These are phyloP conservation scores for Erebia ligea DNA, from an alignment of 2,888 invertebrate species.

Conservation along the genomic window DNA sequence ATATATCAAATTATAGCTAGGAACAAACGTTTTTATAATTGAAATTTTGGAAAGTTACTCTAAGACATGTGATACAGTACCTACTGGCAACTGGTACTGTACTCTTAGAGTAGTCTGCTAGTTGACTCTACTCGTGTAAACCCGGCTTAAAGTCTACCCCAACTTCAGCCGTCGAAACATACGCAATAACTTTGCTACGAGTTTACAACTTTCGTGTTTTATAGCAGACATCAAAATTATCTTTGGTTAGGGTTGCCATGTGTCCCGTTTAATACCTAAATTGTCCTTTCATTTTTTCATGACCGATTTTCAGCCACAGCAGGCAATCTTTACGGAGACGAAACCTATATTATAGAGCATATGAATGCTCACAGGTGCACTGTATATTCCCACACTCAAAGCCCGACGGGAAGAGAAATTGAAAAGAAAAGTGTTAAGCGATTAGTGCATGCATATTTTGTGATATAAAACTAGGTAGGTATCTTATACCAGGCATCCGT, in stretches of 20 bases:
- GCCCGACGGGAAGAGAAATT: no score
- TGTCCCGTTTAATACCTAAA: not conserved
- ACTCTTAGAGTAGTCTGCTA: not conserved
- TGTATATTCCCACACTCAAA: no score
- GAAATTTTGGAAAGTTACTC: no score
- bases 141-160: conserved; percentile 29
- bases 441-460: no score
- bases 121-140: not conserved
- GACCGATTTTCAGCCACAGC: not conserved
- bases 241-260: not conserved
- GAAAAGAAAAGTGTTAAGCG: no score
- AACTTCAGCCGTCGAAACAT: conserved; percentile 70
- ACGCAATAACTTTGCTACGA: conserved; percentile 66
- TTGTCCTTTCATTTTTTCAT: not conserved
- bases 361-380: no score
- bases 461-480: no score
- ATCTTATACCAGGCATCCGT: no score
- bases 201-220: conserved; percentile 61
- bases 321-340: no score
- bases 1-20: no score
- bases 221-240: conserved; percentile 69
- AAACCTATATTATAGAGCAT: no score
- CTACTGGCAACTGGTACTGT: not conserved
- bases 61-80: not conserved
- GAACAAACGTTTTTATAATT: no score